phyloP scores from a whole-genome alignment of 2,888 invertebrate species.

The Tetragonula carbonaria region DNA sequence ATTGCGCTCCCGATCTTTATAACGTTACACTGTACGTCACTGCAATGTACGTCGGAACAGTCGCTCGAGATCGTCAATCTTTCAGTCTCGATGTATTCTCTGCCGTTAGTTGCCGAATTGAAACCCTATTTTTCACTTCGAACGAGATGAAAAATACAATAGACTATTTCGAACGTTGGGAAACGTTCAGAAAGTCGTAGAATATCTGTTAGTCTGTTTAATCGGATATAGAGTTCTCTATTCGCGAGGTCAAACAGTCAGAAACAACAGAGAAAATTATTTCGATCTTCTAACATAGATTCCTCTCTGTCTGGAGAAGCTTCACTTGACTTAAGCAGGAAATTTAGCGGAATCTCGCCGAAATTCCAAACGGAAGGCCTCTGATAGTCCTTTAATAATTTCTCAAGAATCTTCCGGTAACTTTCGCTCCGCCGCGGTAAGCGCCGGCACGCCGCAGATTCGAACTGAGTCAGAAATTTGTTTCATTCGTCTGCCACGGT shows the following conservation, averaged over 20 bases:
- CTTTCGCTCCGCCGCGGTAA: not conserved
- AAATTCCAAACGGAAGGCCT: not conserved
- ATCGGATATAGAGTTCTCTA: not conserved
- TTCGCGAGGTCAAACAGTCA: not conserved
- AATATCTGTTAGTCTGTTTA: not conserved
- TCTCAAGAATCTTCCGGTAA: not conserved
- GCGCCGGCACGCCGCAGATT: too few species aligned
- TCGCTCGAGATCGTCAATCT: not conserved
- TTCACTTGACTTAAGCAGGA: not conserved
- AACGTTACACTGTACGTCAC: too few species aligned
- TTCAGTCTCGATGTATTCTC: not conserved
- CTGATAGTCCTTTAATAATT: too few species aligned
- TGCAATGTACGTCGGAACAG: too few species aligned
- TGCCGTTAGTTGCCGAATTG: not conserved
- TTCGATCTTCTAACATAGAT: too few species aligned
- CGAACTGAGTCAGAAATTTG: not conserved
- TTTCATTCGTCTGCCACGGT: not conserved
- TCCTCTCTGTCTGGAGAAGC: not conserved
- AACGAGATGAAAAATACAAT: too few species aligned
- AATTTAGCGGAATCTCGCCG: not conserved
- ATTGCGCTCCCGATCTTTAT: not conserved
- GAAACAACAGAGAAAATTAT: too few species aligned
- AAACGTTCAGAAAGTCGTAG: not conserved
- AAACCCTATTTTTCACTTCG: not conserved
- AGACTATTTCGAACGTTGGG: not conserved